phyloP scores from a whole-genome alignment of 2,888 invertebrate species.

The Coronaproctus castanopsis region DNA sequence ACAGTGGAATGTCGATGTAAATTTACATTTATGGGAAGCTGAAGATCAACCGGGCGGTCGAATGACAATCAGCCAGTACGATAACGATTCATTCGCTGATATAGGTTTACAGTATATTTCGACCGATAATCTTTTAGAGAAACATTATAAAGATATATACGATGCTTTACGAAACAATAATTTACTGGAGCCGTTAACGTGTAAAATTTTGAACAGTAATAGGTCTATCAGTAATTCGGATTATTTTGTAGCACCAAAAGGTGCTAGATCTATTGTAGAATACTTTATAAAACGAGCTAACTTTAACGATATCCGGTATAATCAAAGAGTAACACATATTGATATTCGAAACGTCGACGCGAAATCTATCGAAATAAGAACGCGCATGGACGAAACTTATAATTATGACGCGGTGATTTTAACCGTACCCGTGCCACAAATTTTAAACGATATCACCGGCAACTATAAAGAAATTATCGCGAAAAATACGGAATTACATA shows the following conservation, averaged over 20 bases:
- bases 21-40: conserved; percentile 14
- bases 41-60: conserved; percentile 13
- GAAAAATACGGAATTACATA: neutral
- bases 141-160: conserved; percentile 8
- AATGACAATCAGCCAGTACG: conserved; percentile 8
- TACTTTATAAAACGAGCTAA: conserved; percentile 12
- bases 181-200: conserved; percentile 2
- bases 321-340: conserved; percentile 5
- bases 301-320: conserved; percentile 1
- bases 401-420: conserved; percentile 12
- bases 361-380: neutral
- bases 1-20: neutral
- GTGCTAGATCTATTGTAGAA: conserved; percentile 12
- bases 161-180: conserved; percentile 6
- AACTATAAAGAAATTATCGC: neutral
- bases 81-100: conserved; percentile 8
- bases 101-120: conserved; percentile 15
- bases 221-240: neutral
- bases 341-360: conserved; percentile 1
- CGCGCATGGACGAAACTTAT: conserved; percentile 1
- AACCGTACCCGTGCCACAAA: conserved; percentile 12
- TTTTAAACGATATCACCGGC: conserved; percentile 11
- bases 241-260: conserved; percentile 13
- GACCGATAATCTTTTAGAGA: neutral
- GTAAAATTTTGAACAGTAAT: conserved; percentile 5